phyloP scores from a whole-genome alignment of 2,113 vertebrate genomes.

The Rhinolophus ferrumequinum region DNA sequence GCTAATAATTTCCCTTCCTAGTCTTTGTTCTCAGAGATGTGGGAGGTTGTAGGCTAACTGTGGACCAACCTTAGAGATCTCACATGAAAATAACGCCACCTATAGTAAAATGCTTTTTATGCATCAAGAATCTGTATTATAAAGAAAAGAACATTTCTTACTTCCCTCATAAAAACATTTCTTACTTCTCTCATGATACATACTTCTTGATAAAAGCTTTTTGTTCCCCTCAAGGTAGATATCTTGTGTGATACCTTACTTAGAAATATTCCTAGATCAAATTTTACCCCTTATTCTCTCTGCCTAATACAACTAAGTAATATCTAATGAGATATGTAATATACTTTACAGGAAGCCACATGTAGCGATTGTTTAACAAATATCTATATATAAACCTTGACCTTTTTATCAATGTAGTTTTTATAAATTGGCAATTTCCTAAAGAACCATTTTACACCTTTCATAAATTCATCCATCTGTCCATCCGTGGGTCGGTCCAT shows the following conservation, averaged over 20 bases:
- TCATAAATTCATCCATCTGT: background rate
- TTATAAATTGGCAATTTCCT: background rate
- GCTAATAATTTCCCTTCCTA: background rate
- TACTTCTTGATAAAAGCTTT: background rate
- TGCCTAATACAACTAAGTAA: background rate
- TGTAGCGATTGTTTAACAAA: background rate
- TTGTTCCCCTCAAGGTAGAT: background rate
- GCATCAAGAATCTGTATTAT: background rate
- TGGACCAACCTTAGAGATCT: background rate
- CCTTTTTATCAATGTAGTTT: background rate
- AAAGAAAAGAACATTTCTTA: background rate
- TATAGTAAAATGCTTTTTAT: background rate
- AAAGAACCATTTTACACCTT: background rate
- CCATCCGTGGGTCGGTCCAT: background rate
- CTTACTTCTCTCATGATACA: background rate
- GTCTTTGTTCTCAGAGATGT: background rate
- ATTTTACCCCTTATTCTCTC: background rate
- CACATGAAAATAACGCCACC: background rate
- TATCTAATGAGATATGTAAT: background rate
- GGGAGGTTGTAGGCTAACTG: background rate
- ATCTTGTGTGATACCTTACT: background rate
- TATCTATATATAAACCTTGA: background rate
- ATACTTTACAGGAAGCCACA: background rate
- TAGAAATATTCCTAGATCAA: background rate
- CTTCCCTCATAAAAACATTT: background rate